A percentile compares a stretch with the other conserved stretches of the same genome.
Conservation (phyloP, 2,888 invertebrate species). For the Conus canariensis region DNA sequence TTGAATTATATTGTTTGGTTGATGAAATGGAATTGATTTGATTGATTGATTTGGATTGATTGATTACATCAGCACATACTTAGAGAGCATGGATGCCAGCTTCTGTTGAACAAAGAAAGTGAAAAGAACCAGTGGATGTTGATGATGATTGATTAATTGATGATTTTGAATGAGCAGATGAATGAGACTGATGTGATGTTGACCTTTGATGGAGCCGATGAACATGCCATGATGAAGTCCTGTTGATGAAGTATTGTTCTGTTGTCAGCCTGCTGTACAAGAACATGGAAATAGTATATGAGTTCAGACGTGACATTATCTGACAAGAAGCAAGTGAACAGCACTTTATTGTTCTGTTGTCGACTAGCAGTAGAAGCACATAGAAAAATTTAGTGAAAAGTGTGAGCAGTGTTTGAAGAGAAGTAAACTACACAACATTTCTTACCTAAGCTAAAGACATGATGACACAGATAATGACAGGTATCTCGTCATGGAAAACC, state of each 20-base stretch:
- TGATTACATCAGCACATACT: constrained; percentile 21
- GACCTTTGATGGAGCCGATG: not conserved
- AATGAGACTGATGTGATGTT: not conserved
- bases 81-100: constrained; percentile 16
- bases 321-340: no score
- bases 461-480: not conserved
- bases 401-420: no score
- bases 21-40: constrained; percentile 7
- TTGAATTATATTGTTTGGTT: constrained; percentile 20
- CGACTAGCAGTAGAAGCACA: no score
- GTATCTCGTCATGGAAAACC: not conserved
- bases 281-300: not conserved
- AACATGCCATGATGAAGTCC: not conserved
- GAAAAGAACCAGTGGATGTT: not conserved
- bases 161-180: constrained; percentile 27
- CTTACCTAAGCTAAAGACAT: no score
- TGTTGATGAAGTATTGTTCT: not conserved
- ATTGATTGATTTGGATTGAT: constrained; percentile 24
- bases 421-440: no score
- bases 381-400: no score
- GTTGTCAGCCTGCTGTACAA: not conserved
- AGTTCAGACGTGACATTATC: no score
- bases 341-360: no score
- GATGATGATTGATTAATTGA: constrained; percentile 28
- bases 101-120: not conserved